Percentiles rank a stretch among this genome's conserved stretches.
Evolutionary conservation across 2,888 invertebrate species (phyloP).

Genomic region (Dynastes tityus): DNA sequence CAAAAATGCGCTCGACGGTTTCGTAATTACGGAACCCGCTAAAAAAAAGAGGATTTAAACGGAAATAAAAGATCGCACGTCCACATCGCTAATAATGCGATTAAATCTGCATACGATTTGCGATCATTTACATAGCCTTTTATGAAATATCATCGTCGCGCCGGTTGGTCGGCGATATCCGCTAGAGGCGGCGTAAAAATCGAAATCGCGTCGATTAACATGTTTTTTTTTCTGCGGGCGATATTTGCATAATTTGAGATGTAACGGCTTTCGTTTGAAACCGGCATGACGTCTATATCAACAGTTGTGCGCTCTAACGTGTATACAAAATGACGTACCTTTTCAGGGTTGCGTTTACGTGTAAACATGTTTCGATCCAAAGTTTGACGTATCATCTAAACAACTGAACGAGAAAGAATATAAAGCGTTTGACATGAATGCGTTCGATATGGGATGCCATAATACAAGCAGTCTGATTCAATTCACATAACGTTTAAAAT

Average conservation of each 20-base stretch:
- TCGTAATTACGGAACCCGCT: conserved; percentile 7
- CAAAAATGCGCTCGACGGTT: neutral
- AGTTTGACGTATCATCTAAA: conserved; percentile 3
- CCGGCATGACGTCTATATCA: conserved; percentile 9
- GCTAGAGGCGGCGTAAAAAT: conserved; percentile 2
- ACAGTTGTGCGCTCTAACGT: neutral
- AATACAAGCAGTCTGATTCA: too few relatives aligned
- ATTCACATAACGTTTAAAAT: too few relatives aligned
- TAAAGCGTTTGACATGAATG: neutral
- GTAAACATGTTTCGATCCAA: neutral
- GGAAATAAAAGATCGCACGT: conserved; percentile 19
- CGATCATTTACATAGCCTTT: conserved; percentile 36
- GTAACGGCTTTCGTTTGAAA: neutral
- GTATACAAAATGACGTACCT: conserved; percentile 6
- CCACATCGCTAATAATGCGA: conserved; percentile 28
- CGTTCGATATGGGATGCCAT: neutral
- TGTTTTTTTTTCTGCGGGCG: neutral
- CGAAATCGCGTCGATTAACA: conserved; percentile 20
- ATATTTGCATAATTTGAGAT: conserved; percentile 36
- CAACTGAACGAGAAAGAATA: neutral
- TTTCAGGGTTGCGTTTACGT: neutral
- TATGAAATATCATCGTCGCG: conserved; percentile 18
- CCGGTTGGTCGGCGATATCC: neutral
- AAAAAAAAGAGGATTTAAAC: conserved; percentile 1
- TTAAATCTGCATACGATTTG: conserved; percentile 38